Percentiles rank a stretch among this genome's conserved stretches.
These are phyloP conservation scores for Chascanopsetta lugubris DNA, from an alignment of 2,113 vertebrate genomes.

Conservation along the genomic window DNA sequence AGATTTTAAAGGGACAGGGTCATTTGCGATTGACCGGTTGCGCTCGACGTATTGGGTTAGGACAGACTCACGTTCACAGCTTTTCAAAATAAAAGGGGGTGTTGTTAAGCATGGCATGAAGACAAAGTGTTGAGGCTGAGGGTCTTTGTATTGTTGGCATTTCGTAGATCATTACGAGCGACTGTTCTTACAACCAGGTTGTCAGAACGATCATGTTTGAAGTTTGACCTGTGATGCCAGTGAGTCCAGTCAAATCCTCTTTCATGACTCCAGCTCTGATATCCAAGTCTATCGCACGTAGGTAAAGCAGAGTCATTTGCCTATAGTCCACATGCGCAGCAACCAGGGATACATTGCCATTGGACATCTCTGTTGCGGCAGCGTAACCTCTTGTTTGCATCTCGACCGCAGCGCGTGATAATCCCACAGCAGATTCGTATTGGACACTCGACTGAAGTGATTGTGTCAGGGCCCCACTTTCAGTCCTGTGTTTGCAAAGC, in stretches of 20 bases:
- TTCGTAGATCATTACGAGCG: no score
- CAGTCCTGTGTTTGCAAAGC: slow-evolving; percentile 20
- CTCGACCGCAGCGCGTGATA: slow-evolving; percentile 21
- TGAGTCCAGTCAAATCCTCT: slow-evolving; percentile 21
- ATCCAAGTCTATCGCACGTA: slow-evolving; percentile 33
- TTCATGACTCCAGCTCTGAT: neutral
- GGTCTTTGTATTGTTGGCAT: no score
- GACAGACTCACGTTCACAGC: no score
- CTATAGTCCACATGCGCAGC: slow-evolving; percentile 13
- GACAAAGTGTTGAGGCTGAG: no score
- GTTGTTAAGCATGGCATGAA: no score
- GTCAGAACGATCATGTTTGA: neutral
- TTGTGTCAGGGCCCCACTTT: slow-evolving; percentile 16
- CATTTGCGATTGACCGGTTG: no score
- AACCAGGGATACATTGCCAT: slow-evolving; percentile 17
- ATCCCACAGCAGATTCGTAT: slow-evolving; percentile 57
- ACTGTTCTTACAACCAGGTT: no score
- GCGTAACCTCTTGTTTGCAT: slow-evolving; percentile 61
- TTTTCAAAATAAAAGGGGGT: neutral
- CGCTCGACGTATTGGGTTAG: no score
- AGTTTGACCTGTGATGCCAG: slow-evolving; percentile 1
- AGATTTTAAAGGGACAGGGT: no score
- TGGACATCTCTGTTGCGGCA: neutral
- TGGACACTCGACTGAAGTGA: slow-evolving; percentile 38
- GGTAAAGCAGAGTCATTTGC: slow-evolving; percentile 59